Percentiles rank a stretch among this genome's conserved stretches.
Conservation (phyloP, 2,797 vertebrate species). For the Thaleichthys pacificus region DNA sequence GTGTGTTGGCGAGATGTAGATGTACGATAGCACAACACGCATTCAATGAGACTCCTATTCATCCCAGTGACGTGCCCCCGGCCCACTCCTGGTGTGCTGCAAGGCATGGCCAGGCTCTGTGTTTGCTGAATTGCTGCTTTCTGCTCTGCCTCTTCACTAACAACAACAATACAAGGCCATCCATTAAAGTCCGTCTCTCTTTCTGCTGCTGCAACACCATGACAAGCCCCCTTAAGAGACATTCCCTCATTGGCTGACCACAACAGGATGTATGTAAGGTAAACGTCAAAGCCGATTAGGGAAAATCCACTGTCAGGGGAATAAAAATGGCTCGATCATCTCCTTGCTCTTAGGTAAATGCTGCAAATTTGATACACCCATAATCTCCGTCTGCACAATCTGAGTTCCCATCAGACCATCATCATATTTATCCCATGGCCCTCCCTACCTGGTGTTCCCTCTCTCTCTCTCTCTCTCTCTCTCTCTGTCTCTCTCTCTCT, state of each 20-base stretch:
- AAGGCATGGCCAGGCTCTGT: background rate
- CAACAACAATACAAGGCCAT: slow-evolving; percentile 9
- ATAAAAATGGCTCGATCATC: background rate
- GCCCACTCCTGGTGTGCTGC: slow-evolving; percentile 5
- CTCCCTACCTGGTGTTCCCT: background rate
- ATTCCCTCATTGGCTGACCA: background rate
- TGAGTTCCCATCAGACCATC: slow-evolving; percentile 1
- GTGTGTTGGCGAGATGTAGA: slow-evolving; percentile 25
- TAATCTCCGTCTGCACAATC: slow-evolving; percentile 2
- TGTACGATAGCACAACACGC: slow-evolving; percentile 16
- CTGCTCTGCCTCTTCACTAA: slow-evolving; percentile 2
- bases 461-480: slow-evolving; percentile 13
- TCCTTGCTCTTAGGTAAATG: background rate
- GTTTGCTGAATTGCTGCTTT: background rate
- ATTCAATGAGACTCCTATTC: slow-evolving; percentile 36
- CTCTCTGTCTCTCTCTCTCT: slow-evolving; percentile 15
- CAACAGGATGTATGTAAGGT: background rate
- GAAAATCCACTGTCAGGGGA: background rate
- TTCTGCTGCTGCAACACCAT: background rate
- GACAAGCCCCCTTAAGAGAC: background rate
- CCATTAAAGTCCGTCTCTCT: background rate
- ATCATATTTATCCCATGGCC: background rate
- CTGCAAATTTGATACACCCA: background rate
- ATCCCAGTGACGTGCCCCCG: slow-evolving; percentile 35
- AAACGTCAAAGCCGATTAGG: background rate